Evolutionary conservation across 1,140 invertebrate species (phyloP).

Genomic region (Ceratosolen fusciceps): DNA sequence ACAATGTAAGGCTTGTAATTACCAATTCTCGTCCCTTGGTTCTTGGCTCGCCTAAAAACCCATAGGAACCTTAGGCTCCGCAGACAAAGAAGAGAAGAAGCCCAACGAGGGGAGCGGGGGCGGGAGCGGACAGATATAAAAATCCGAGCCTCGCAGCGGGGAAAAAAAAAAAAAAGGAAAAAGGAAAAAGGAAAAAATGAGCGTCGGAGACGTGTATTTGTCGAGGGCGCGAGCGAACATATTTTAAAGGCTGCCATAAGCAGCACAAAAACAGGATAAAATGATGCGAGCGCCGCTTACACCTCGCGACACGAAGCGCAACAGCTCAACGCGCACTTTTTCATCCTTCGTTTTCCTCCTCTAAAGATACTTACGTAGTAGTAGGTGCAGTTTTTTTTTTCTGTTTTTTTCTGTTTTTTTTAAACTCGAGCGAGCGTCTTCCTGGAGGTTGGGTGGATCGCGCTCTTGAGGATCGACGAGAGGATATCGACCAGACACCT

Average conservation of each 20-base stretch:
- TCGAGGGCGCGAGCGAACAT: not conserved
- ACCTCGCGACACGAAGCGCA: not conserved
- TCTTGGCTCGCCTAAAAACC: not conserved
- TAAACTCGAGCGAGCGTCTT: no score
- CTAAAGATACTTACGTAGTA: not conserved
- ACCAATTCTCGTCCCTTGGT: no score
- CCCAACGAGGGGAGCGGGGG: not conserved
- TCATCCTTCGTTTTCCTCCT: not conserved
- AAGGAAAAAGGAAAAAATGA: no score
- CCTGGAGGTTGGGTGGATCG: no score
- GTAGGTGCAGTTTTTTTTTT: no score
- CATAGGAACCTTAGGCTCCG: not conserved
- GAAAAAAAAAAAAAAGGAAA: no score
- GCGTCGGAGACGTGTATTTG: not conserved
- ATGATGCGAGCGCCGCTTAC: constrained; percentile 28
- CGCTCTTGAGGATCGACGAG: no score
- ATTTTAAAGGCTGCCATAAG: not conserved
- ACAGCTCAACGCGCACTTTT: constrained; percentile 23
- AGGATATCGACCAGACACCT: not conserved
- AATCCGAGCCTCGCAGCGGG: no score
- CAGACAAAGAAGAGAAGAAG: not conserved
- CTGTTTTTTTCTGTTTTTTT: no score
- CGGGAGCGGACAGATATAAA: no score
- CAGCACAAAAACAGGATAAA: not conserved
- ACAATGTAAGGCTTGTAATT: not conserved